Percentiles rank a stretch among this genome's conserved stretches.
Evolutionary conservation across 1,140 invertebrate genomes (phyloP).

Genomic region (Drosophila ironensis): DNA sequence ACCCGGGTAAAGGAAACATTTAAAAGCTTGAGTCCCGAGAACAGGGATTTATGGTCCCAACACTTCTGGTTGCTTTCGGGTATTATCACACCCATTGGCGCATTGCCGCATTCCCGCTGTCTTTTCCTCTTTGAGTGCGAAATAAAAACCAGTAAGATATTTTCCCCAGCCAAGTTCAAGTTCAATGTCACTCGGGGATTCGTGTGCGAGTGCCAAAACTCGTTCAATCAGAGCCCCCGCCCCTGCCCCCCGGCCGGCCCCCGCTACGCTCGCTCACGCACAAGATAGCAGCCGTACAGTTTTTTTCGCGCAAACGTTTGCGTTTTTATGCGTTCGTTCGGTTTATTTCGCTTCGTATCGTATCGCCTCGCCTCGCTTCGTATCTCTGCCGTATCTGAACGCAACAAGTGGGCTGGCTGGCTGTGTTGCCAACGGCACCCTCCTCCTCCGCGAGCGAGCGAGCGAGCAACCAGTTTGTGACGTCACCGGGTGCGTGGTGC

Average conservation of each 20-base stretch:
- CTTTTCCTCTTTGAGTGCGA: neutral
- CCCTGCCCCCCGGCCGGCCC: constrained; percentile 2
- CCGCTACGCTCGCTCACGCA: constrained; percentile 17
- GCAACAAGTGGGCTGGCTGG: constrained; percentile 45
- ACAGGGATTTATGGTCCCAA: too few species aligned
- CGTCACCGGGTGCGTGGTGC: constrained; percentile 61
- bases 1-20: too few species aligned
- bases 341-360: constrained; percentile 13
- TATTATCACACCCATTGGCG: neutral
- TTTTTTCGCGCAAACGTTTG: constrained; percentile 33
- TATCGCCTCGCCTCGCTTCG: constrained; percentile 3
- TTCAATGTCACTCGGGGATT: constrained; percentile 64
- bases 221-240: constrained; percentile 50
- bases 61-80: too few species aligned
- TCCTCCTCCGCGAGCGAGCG: neutral
- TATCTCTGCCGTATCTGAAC: constrained; percentile 4
- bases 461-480: constrained; percentile 57
- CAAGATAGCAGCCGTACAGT: neutral
- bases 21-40: too few species aligned
- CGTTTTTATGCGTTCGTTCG: constrained; percentile 64
- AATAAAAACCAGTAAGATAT: constrained; percentile 18
- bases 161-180: constrained; percentile 66
- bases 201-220: constrained; percentile 46
- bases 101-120: neutral
- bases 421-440: constrained; percentile 22